phyloP scores from a whole-genome alignment of 2,888 invertebrate species.

The Lymantria dispar region DNA sequence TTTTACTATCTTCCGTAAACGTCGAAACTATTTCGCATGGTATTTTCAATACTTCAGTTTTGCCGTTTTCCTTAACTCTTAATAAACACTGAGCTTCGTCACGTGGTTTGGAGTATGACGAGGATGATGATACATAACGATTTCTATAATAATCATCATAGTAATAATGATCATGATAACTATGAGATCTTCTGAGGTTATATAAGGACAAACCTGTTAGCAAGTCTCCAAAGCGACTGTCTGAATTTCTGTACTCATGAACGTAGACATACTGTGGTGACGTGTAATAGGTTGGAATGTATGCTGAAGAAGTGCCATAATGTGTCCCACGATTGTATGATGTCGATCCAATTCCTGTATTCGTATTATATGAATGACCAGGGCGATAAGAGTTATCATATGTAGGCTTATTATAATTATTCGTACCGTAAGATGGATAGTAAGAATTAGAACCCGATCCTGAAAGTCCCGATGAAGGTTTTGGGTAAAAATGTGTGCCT shows the following conservation, averaged over 20 bases:
- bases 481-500: conserved; percentile 6
- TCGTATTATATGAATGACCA: conserved; percentile 23
- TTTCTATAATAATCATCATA: conserved; percentile 66
- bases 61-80: conserved; percentile 57
- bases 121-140: conserved; percentile 43
- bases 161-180: conserved; percentile 57
- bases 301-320: conserved; percentile 9
- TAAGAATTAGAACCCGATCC: conserved; percentile 17
- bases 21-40: conserved; percentile 76
- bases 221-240: conserved; percentile 63
- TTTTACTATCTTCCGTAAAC: conserved; percentile 57
- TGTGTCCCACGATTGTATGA: neutral
- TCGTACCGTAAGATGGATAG: neutral
- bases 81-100: conserved; percentile 58
- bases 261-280: conserved; percentile 67
- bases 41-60: conserved; percentile 53
- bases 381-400: conserved; percentile 9
- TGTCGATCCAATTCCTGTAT: conserved; percentile 1
- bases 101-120: conserved; percentile 31
- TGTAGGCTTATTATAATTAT: conserved; percentile 1
- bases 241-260: conserved; percentile 62
- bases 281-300: conserved; percentile 43
- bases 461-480: conserved; percentile 19
- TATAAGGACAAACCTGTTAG: conserved; percentile 68
- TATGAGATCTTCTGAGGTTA: conserved; percentile 67